Percentiles rank a stretch among this genome's conserved stretches.
Evolutionary conservation across 1,140 invertebrate genomes (phyloP).

Genomic region (Rhagoletis pomonella): DNA sequence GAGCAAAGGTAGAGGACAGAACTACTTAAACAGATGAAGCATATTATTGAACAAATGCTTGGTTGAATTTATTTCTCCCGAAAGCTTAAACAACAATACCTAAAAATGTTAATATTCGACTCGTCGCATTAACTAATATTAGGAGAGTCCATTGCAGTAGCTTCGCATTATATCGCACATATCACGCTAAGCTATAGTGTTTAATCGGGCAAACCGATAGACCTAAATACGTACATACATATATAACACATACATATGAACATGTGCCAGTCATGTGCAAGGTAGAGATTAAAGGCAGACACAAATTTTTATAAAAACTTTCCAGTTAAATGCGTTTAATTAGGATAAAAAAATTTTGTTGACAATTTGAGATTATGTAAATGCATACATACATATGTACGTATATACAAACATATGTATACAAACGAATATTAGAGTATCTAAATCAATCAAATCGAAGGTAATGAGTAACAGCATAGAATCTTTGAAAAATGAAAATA

Average conservation of each 20-base stretch:
- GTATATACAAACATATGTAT: constrained; percentile 14
- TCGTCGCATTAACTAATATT: no score
- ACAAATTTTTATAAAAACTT: not conserved
- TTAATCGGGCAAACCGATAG: no score
- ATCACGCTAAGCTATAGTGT: no score
- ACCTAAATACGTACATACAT: not conserved
- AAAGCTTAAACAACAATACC: no score
- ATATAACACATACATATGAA: constrained; percentile 37
- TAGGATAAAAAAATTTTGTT: constrained; percentile 3
- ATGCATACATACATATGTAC: not conserved
- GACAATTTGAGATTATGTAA: not conserved
- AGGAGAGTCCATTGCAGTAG: no score
- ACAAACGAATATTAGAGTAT: not conserved
- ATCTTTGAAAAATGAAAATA: constrained; percentile 29
- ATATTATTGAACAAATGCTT: no score
- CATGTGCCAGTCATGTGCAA: not conserved
- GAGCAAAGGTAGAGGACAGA: no score
- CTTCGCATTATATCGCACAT: no score
- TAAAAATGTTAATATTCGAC: no score
- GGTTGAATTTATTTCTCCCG: no score
- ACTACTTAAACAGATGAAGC: no score
- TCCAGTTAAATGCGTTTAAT: not conserved
- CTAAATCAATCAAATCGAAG: not conserved
- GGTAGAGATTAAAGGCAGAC: not conserved
- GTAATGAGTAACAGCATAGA: constrained; percentile 32